Evolutionary conservation across 2,888 invertebrate species (phyloP), one percentile per base, ranked within the genome.

Genomic region (Spilosoma lubricipeda): DNA sequence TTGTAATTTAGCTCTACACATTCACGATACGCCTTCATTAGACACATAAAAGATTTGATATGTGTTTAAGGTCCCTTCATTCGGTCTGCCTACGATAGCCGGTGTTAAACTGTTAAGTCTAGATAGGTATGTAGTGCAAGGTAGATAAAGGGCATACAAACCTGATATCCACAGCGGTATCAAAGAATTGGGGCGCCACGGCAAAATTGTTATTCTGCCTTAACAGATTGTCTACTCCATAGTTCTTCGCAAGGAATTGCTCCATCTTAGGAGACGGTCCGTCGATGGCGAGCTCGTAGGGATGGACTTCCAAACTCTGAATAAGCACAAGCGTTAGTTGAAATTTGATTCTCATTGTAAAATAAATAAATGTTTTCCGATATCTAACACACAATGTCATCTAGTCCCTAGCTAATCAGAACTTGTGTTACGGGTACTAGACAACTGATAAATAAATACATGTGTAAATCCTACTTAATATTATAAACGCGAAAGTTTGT

Each of bases 191-290:
- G 0, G 91, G 87, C 4, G 92, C 78, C 2, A 93, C 86, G 0
- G 93, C 93, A 67, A 95, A 95, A 83, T 95, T 95, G 82, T 95
- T 95, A 76, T 93, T 94, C 73, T 95, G 95, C 0, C 97, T 93
- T 20, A 92, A 39, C 39, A 96, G 90, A 4, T 85, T 85, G 27
- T 90, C 86, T 42, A 96, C 78, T 30, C 96, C 96, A 91, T 99
- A 99, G 91, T 99, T 98, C 90, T 98, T 98, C 64, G 96, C 95
- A 33, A 99, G 94, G 92, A 99, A 99, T 52, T 97, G 97, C 82
- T 98, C 95, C 87, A 99, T 97, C 91, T 99, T 99, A 70, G 97
- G 97, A 0, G 99, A 99, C 0, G 99, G 99, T 64, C 98, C 97
- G 92, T 99, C 99, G 79, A 99, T 98, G 0, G 99, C 99, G 86